Conservation (phyloP, 2,888 invertebrate genomes). For the Xanthostigma xanthostigma region DNA sequence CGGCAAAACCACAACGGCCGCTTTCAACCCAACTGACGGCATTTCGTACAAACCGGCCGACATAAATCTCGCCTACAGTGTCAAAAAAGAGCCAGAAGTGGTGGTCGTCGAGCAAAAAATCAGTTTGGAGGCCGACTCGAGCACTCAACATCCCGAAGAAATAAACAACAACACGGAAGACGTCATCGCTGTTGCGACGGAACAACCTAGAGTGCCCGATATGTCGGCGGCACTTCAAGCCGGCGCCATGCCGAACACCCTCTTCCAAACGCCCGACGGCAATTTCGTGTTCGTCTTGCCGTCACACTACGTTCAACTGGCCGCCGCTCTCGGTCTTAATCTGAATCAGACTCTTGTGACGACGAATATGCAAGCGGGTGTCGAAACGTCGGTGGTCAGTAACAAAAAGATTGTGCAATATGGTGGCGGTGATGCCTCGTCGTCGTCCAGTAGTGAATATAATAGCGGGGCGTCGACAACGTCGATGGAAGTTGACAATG, state of each 20-base stretch:
- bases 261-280: slow-evolving; percentile 40
- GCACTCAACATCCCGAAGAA: slow-evolving; percentile 29
- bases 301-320: slow-evolving; percentile 43
- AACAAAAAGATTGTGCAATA: neutral
- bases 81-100: slow-evolving; percentile 8
- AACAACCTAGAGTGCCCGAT: slow-evolving; percentile 11
- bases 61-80: neutral
- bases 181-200: slow-evolving; percentile 13
- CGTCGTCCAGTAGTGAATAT: slow-evolving; percentile 11
- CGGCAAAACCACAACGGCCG: no score
- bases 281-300: slow-evolving; percentile 45
- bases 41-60: neutral
- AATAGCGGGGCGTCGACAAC: slow-evolving; percentile 9
- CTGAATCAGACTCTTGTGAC: slow-evolving; percentile 17
- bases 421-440: neutral
- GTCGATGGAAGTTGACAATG: slow-evolving; percentile 6
- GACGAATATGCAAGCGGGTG: slow-evolving; percentile 4
- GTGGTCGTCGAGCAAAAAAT: neutral
- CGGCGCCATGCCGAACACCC: slow-evolving; percentile 32
- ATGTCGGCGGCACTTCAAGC: slow-evolving; percentile 22
- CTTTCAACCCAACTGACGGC: no score
- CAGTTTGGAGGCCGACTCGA: slow-evolving; percentile 24
- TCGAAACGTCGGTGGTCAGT: slow-evolving; percentile 9
- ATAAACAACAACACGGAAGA: slow-evolving; percentile 28
- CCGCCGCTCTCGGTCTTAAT: slow-evolving; percentile 33